Percentiles rank a stretch among this genome's conserved stretches.
phyloP scores from a whole-genome alignment of 2,797 vertebrate genomes.

The Periparus ater region DNA sequence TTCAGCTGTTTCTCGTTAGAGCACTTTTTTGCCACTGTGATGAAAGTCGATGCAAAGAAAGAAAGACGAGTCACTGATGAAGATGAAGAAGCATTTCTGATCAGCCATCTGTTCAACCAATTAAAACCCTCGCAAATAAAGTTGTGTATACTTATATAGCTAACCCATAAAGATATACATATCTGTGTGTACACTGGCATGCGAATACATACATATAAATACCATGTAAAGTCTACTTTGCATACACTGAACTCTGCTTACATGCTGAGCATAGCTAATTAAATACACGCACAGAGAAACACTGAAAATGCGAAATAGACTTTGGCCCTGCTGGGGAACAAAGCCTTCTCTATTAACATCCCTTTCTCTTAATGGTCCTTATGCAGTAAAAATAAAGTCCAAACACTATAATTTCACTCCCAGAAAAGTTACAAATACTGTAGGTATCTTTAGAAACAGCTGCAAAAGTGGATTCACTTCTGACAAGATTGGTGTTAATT shows the following conservation, averaged over 20 bases:
- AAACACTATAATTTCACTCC: constrained; percentile 77
- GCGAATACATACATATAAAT: neutral
- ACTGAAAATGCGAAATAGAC: constrained; percentile 18
- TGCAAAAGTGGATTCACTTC: constrained; percentile 81
- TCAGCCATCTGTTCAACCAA: constrained; percentile 71
- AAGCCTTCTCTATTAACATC: constrained; percentile 65
- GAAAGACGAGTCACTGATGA: constrained; percentile 74
- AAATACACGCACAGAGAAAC: constrained; percentile 16
- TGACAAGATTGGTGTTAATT: constrained; percentile 86
- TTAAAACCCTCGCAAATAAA: constrained; percentile 56
- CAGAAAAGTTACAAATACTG: constrained; percentile 79
- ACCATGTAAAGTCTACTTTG: constrained; percentile 45
- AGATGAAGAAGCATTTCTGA: constrained; percentile 69
- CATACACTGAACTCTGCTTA: neutral
- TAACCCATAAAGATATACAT: constrained; percentile 28
- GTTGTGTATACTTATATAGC: constrained; percentile 12
- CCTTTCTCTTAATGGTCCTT: constrained; percentile 72
- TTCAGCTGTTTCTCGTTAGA: constrained; percentile 76
- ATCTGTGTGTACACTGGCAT: constrained; percentile 38
- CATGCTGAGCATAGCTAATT: constrained; percentile 40
- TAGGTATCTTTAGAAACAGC: constrained; percentile 83
- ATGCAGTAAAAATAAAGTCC: constrained; percentile 77
- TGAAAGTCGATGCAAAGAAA: constrained; percentile 73
- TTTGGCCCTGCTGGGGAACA: constrained; percentile 63
- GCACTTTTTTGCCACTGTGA: constrained; percentile 64